phyloP scores from a whole-genome alignment of 2,888 invertebrate species.

The Clepsis dumicolana region DNA sequence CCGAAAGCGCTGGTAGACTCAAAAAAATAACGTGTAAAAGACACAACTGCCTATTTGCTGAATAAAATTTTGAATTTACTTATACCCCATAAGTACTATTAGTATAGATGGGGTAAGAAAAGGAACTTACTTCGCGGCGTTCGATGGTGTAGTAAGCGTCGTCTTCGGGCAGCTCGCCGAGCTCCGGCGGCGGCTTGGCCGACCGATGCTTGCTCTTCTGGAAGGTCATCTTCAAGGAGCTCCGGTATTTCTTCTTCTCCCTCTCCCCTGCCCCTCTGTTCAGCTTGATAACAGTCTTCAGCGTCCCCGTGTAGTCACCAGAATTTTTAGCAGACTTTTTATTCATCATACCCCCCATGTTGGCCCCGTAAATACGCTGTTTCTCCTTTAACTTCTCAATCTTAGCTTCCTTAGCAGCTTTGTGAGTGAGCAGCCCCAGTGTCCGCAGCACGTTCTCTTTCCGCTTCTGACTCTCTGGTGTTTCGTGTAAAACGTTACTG shows the following conservation, averaged over 20 bases:
- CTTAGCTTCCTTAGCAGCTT: slow-evolving; percentile 90
- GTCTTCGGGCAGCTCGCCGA: slow-evolving; percentile 71
- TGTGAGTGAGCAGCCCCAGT: slow-evolving; percentile 90
- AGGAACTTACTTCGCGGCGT: slow-evolving; percentile 80
- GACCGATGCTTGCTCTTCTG: slow-evolving; percentile 89
- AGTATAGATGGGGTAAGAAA: neutral
- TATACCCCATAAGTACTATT: neutral
- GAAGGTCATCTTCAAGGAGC: slow-evolving; percentile 92
- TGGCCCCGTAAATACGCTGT: slow-evolving; percentile 64
- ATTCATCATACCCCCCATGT: slow-evolving; percentile 60
- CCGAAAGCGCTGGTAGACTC: too few relatives aligned
- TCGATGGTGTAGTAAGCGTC: slow-evolving; percentile 89
- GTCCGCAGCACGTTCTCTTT: slow-evolving; percentile 92
- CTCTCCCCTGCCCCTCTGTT: slow-evolving; percentile 82
- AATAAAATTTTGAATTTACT: too few relatives aligned
- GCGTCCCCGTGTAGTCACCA: slow-evolving; percentile 90
- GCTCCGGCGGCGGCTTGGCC: slow-evolving; percentile 81
- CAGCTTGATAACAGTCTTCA: slow-evolving; percentile 94
- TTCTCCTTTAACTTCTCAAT: slow-evolving; percentile 85
- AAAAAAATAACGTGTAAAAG: too few relatives aligned
- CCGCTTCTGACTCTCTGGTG: slow-evolving; percentile 88
- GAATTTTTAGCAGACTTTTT: slow-evolving; percentile 67
- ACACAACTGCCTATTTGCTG: too few relatives aligned
- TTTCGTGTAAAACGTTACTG: slow-evolving; percentile 75
- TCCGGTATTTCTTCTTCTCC: slow-evolving; percentile 88